phyloP scores from a whole-genome alignment of 2,888 invertebrate species.

The Parthenolecanium corni region DNA sequence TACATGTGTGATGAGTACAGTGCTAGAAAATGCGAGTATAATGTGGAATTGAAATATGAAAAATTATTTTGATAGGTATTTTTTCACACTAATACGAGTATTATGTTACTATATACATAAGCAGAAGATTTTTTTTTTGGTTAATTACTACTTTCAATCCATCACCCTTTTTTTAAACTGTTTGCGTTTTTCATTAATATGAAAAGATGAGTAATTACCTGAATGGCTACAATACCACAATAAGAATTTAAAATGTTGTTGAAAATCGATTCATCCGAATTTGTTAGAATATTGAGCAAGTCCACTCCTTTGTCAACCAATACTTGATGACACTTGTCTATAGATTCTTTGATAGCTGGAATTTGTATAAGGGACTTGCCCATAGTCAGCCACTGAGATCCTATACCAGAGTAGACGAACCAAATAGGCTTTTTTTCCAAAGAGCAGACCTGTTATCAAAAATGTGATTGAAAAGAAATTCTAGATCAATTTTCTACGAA shows the following conservation, averaged over 20 bases:
- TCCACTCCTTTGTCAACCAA: constrained; percentile 53
- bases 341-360: constrained; percentile 60
- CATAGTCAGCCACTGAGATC: constrained; percentile 79
- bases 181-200: too few relatives aligned
- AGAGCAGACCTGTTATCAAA: constrained; percentile 44
- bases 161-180: too few relatives aligned
- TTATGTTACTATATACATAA: too few relatives aligned
- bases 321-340: constrained; percentile 52
- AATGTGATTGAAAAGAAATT: not conserved
- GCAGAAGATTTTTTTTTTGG: too few relatives aligned
- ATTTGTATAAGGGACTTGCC: constrained; percentile 61
- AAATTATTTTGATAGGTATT: too few relatives aligned
- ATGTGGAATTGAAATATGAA: too few relatives aligned
- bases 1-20: too few relatives aligned
- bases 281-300: constrained; percentile 50
- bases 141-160: too few relatives aligned
- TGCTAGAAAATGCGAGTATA: not conserved
- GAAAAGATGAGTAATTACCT: constrained; percentile 39
- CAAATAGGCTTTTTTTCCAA: constrained; percentile 61
- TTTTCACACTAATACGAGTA: too few relatives aligned
- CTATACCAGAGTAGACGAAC: constrained; percentile 87
- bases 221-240: constrained; percentile 57
- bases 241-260: constrained; percentile 59
- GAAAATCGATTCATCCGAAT: constrained; percentile 50
- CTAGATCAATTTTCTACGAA: too few relatives aligned